phyloP scores from a whole-genome alignment of 2,888 invertebrate species.

The Sipha maydis region DNA sequence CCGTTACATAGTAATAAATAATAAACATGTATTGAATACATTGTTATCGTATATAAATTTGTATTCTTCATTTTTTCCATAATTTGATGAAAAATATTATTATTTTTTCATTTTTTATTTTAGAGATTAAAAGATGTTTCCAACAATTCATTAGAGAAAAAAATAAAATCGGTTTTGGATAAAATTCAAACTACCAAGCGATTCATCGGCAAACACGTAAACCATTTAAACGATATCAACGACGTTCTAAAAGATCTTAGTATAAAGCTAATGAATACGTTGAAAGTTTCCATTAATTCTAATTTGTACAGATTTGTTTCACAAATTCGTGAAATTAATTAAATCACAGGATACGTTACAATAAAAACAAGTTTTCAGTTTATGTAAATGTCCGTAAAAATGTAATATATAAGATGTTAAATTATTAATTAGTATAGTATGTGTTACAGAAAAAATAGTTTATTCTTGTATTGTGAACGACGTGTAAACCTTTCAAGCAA shows the following conservation, averaged over 20 bases:
- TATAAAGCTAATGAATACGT: conserved; percentile 1
- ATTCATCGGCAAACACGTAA: conserved; percentile 44
- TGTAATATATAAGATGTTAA: too few relatives aligned
- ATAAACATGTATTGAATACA: too few relatives aligned
- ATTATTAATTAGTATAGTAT: too few relatives aligned
- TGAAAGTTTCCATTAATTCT: conserved; percentile 23
- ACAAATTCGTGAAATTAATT: not conserved
- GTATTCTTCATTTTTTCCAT: not conserved
- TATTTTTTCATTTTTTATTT: not conserved
- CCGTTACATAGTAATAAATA: too few relatives aligned
- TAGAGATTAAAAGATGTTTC: conserved; percentile 44
- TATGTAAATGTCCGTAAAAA: too few relatives aligned
- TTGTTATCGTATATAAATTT: not conserved
- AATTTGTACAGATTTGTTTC: not conserved
- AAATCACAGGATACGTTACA: not conserved
- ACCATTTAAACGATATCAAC: conserved; percentile 13
- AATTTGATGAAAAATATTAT: not conserved
- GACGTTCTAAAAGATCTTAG: conserved; percentile 10
- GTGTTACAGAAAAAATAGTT: too few relatives aligned
- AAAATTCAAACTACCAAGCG: conserved; percentile 41
- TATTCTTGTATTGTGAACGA: too few relatives aligned
- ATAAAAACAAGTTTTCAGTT: too few relatives aligned
- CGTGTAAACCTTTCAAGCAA: too few relatives aligned
- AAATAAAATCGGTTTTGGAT: conserved; percentile 37
- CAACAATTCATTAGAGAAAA: conserved; percentile 10